Evolutionary conservation across 2,888 invertebrate genomes (phyloP).

Genomic region (Halictus quadricinctus): DNA sequence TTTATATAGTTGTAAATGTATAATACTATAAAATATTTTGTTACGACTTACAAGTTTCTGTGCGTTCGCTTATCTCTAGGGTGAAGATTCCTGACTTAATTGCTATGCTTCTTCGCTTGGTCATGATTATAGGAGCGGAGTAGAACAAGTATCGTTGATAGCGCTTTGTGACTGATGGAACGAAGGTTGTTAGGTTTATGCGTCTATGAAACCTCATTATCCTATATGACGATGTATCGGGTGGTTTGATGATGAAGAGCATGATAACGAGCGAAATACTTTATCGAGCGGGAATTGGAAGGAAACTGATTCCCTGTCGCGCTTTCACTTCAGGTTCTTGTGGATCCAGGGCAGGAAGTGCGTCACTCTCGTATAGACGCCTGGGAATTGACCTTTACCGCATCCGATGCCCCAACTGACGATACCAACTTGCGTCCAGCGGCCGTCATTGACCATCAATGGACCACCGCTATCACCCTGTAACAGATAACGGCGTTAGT

Average conservation of each 20-base stretch:
- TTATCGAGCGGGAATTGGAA: background rate
- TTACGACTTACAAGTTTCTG: constrained; percentile 65
- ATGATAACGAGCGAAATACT: constrained; percentile 34
- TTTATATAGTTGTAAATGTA: constrained; percentile 77
- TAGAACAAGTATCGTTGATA: constrained; percentile 14
- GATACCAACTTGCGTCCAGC: constrained; percentile 93
- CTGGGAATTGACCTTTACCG: constrained; percentile 95
- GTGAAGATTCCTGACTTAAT: constrained; percentile 11
- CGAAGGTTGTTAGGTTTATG: constrained; percentile 9
- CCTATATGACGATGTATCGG: constrained; percentile 4
- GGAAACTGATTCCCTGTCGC: background rate
- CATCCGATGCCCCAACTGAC: constrained; percentile 97
- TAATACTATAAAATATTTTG: constrained; percentile 74
- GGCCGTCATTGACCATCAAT: constrained; percentile 90
- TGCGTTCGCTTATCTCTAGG: constrained; percentile 36
- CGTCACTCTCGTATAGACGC: constrained; percentile 94
- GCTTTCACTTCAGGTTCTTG: constrained; percentile 88
- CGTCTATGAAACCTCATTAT: constrained; percentile 5
- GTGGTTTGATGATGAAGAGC: constrained; percentile 18
- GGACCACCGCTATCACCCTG: constrained; percentile 96
- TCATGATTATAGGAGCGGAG: constrained; percentile 13
- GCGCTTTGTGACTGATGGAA: background rate
- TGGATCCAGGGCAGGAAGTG: constrained; percentile 93
- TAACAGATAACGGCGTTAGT: constrained; percentile 50
- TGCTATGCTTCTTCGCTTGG: background rate